phyloP scores from a whole-genome alignment of 2,888 invertebrate species.

The Apeira syringaria region DNA sequence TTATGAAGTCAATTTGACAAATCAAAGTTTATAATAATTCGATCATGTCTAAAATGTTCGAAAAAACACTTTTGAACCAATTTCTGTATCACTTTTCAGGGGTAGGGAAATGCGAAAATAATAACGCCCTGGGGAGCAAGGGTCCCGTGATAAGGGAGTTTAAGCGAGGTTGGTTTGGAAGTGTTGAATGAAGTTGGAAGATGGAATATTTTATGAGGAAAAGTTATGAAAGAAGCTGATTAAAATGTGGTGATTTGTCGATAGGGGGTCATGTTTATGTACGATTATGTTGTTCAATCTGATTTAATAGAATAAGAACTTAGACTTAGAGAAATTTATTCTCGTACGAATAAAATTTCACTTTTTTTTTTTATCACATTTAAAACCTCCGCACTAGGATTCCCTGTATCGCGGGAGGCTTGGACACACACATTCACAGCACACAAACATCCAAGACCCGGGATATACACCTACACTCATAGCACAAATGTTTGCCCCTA shows the following conservation, averaged over 20 bases:
- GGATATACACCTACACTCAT: too few relatives aligned
- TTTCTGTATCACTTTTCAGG: conserved; percentile 12
- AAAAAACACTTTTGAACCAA: too few relatives aligned
- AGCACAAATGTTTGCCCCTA: too few relatives aligned
- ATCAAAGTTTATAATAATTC: too few relatives aligned
- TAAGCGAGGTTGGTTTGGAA: conserved; percentile 20
- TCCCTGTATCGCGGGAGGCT: too few relatives aligned
- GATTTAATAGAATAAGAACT: not conserved
- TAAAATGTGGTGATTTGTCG: conserved; percentile 7
- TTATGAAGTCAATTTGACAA: too few relatives aligned
- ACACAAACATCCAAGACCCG: too few relatives aligned
- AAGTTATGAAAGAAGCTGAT: conserved; percentile 6
- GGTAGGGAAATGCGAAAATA: conserved; percentile 34
- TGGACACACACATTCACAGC: too few relatives aligned
- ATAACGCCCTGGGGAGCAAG: conserved; percentile 34
- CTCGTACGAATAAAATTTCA: too few relatives aligned
- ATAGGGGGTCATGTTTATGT: conserved; percentile 2
- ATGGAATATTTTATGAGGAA: conserved; percentile 19
- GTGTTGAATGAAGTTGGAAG: conserved; percentile 16
- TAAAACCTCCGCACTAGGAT: too few relatives aligned
- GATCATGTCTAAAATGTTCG: too few relatives aligned
- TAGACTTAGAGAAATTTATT: not conserved
- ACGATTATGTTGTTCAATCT: not conserved
- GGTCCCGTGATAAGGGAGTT: conserved; percentile 27
- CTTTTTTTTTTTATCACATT: too few relatives aligned